Percentiles rank a stretch among this genome's conserved stretches.
phyloP scores from a whole-genome alignment of 2,797 vertebrate genomes.

The Gambelia wislizenii region DNA sequence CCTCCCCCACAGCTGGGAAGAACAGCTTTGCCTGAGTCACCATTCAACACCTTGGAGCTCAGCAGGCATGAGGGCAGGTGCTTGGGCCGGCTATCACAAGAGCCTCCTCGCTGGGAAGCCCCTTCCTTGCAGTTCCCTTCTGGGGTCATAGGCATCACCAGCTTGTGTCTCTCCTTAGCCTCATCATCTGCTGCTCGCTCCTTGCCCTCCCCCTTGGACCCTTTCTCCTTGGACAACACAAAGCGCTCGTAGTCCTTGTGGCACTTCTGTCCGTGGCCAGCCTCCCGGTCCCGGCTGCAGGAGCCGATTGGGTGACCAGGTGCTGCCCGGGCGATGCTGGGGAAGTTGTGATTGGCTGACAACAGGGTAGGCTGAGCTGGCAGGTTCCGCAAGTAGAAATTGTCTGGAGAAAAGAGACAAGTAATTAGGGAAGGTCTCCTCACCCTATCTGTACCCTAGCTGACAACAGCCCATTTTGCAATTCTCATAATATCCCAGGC shows the following conservation, averaged over 20 bases:
- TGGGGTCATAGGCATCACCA: constrained; percentile 78
- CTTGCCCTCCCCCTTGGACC: constrained; percentile 84
- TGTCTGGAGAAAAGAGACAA: constrained; percentile 82
- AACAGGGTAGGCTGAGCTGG: constrained; percentile 92
- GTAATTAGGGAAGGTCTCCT: constrained; percentile 7
- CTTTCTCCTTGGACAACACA: constrained; percentile 81
- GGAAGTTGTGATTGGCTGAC: constrained; percentile 90
- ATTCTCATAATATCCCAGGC: background rate
- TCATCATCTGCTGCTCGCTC: constrained; percentile 87
- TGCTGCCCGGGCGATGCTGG: constrained; percentile 87
- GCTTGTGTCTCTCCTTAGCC: constrained; percentile 88
- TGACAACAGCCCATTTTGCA: background rate
- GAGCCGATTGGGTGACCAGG: constrained; percentile 88
- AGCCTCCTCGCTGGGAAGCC: constrained; percentile 77
- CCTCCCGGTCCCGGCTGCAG: constrained; percentile 91
- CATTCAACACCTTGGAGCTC: constrained; percentile 90
- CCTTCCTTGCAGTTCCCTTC: constrained; percentile 89
- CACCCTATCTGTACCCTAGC: background rate
- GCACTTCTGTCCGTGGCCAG: constrained; percentile 83
- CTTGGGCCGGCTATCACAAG: constrained; percentile 80
- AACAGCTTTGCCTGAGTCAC: constrained; percentile 83
- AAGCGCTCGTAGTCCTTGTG: constrained; percentile 89
- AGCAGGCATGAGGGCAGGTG: constrained; percentile 91
- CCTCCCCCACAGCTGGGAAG: constrained; percentile 88
- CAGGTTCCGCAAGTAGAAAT: constrained; percentile 96